A percentile compares a stretch with the other conserved stretches of the same genome.
Conservation (phyloP, 2,113 vertebrate species). For the Junco hyemalis region DNA sequence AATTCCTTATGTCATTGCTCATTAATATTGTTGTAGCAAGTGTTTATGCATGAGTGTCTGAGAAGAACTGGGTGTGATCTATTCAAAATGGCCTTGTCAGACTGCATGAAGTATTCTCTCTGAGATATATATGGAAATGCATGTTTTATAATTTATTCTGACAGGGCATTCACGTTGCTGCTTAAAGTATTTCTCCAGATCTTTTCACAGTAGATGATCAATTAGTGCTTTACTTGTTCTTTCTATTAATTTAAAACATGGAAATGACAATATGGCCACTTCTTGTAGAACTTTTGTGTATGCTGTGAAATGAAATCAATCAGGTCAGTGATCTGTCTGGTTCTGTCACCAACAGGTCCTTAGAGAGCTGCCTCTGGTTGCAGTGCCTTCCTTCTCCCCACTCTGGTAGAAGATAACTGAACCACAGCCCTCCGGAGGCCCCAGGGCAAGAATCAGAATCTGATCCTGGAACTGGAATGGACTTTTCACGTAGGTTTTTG, state of each 20-base stretch:
- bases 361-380: neutral
- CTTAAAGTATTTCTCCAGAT: conserved; percentile 20
- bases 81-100: conserved; percentile 43
- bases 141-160: conserved; percentile 26
- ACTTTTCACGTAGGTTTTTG: neutral
- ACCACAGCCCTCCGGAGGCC: neutral
- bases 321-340: neutral
- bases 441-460: neutral
- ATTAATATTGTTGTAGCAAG: conserved; percentile 52
- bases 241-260: neutral
- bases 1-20: conserved; percentile 58
- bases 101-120: conserved; percentile 27
- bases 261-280: neutral
- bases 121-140: neutral
- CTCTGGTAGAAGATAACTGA: neutral
- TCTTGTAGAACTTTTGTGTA: neutral
- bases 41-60: conserved; percentile 51
- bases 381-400: neutral
- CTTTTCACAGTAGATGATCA: conserved; percentile 15
- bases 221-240: conserved; percentile 27
- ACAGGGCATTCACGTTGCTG: conserved; percentile 40
- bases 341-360: neutral
- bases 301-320: neutral
- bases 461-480: neutral
- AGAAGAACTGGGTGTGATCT: conserved; percentile 43